A percentile compares a stretch with the other conserved stretches of the same genome.
Evolutionary conservation across 1,140 invertebrate species (phyloP).

Genomic region (Drosophila seguyi): DNA sequence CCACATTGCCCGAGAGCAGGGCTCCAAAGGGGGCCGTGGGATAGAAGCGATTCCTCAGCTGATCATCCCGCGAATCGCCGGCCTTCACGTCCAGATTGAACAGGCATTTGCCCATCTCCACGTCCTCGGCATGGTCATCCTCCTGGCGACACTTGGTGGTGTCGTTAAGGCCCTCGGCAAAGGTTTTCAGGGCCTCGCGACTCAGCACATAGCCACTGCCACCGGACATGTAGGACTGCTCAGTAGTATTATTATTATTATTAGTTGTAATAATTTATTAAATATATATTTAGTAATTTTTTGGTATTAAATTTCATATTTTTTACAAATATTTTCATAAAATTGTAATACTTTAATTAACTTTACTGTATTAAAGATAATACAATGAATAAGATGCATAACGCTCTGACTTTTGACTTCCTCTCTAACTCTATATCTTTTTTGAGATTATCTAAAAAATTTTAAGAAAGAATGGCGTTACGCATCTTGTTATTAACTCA

Average conservation of each 20-base stretch:
- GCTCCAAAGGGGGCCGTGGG: slow-evolving; percentile 42
- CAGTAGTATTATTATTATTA: neutral
- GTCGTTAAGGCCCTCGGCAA: slow-evolving; percentile 89
- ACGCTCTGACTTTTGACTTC: too few species aligned
- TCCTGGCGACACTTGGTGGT: slow-evolving; percentile 83
- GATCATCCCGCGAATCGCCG: slow-evolving; percentile 93
- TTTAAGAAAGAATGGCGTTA: neutral
- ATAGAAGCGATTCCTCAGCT: slow-evolving; percentile 93
- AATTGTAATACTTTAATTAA: too few species aligned
- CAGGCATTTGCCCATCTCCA: slow-evolving; percentile 95
- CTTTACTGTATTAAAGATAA: neutral
- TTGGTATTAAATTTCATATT: too few species aligned
- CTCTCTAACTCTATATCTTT: too few species aligned
- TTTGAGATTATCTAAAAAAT: too few species aligned
- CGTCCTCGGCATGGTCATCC: slow-evolving; percentile 92
- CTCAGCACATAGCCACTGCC: slow-evolving; percentile 97
- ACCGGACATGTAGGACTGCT: slow-evolving; percentile 96
- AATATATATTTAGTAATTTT: neutral
- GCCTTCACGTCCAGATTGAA: slow-evolving; percentile 93
- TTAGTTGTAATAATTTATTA: neutral
- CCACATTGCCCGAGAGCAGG: slow-evolving; percentile 42
- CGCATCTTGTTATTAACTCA: slow-evolving; percentile 9
- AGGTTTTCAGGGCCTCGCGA: slow-evolving; percentile 89
- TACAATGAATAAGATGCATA: too few species aligned
- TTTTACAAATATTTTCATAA: too few species aligned